These are phyloP conservation scores for Periophthalmodon schlosseri DNA, from an alignment of 2,113 vertebrate genomes.

Conservation along the genomic window DNA sequence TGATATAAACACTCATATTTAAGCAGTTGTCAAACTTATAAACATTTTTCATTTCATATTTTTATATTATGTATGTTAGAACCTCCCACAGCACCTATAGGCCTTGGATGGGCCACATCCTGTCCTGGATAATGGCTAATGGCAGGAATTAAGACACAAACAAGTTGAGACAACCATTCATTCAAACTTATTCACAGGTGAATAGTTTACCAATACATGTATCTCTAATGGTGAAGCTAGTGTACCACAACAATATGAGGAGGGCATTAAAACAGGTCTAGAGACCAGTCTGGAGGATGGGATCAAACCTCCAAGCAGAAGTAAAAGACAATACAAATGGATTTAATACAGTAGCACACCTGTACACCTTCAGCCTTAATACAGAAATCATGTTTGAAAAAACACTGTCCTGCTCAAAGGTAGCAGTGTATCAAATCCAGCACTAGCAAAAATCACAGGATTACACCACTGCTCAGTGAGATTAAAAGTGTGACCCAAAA, in stretches of 20 bases:
- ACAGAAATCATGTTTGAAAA: constrained; percentile 51
- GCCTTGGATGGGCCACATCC: neutral
- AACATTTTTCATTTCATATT: neutral
- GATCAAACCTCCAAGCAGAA: neutral
- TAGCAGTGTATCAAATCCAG: constrained; percentile 59
- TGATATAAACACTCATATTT: neutral
- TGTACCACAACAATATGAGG: neutral
- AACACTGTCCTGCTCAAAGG: constrained; percentile 53
- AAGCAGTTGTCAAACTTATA: neutral
- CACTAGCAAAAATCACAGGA: constrained; percentile 60
- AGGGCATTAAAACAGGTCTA: neutral
- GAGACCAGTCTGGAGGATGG: neutral
- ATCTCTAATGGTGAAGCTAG: neutral
- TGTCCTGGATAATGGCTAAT: neutral
- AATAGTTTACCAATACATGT: neutral
- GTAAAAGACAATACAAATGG: neutral
- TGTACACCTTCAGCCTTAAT: constrained; percentile 31
- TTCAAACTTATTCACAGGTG: neutral
- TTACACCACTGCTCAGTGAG: constrained; percentile 59
- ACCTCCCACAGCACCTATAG: neutral
- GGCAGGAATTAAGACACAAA: neutral
- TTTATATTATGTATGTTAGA: neutral
- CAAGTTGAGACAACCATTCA: neutral
- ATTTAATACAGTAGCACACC: neutral
- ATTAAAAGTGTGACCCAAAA: constrained; percentile 65